A percentile compares a stretch with the other conserved stretches of the same genome.
phyloP scores from a whole-genome alignment of 1,140 invertebrate species.

The Drosophila kikkawai region DNA sequence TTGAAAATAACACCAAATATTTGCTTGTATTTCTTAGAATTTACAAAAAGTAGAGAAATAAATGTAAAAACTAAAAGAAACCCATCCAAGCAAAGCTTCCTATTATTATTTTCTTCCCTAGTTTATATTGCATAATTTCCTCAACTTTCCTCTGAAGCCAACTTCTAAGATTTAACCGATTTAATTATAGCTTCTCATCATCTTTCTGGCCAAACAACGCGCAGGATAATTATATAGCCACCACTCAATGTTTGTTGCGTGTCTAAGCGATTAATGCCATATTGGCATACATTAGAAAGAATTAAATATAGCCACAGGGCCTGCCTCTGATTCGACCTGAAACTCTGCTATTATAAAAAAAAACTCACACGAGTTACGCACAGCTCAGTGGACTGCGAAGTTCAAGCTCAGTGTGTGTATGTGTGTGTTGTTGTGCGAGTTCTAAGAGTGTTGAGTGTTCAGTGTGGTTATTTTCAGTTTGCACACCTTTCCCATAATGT shows the following conservation, averaged over 20 bases:
- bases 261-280: constrained; percentile 34
- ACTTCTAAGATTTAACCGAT: background rate
- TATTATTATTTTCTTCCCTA: background rate
- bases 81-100: background rate
- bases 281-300: constrained; percentile 48
- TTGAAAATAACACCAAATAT: too few species aligned
- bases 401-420: constrained; percentile 24
- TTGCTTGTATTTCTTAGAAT: too few species aligned
- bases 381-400: constrained; percentile 46
- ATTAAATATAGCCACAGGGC: constrained; percentile 26
- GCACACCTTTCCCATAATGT: constrained; percentile 57
- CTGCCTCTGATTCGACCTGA: constrained; percentile 23
- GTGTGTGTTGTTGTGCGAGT: constrained; percentile 14
- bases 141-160: background rate
- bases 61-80: background rate
- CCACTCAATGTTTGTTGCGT: constrained; percentile 23
- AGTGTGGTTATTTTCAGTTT: constrained; percentile 68
- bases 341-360: constrained; percentile 12
- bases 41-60: background rate
- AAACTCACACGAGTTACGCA: constrained; percentile 16
- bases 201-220: constrained; percentile 24
- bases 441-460: constrained; percentile 12
- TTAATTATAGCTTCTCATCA: constrained; percentile 36
- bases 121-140: constrained; percentile 6
- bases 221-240: constrained; percentile 31